A percentile compares a stretch with the other conserved stretches of the same genome.
These are phyloP conservation scores for Craterocephalus amniculus DNA, from an alignment of 2,797 vertebrate genomes.

Conservation along the genomic window DNA sequence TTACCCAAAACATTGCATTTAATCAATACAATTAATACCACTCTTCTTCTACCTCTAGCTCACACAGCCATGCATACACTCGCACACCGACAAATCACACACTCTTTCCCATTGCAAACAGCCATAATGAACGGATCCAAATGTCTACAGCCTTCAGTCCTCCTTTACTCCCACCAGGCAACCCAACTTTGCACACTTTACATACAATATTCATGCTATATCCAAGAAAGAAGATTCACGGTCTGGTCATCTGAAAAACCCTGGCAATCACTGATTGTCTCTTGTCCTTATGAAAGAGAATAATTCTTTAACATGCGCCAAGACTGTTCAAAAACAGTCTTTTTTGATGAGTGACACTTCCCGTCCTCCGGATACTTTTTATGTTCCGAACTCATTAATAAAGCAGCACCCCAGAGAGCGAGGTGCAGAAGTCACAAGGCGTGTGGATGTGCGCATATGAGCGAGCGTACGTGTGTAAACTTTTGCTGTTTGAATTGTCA, in stretches of 20 bases:
- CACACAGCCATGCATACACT: constrained; percentile 31
- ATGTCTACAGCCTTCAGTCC: constrained; percentile 70
- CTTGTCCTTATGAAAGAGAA: constrained; percentile 96
- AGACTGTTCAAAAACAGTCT: constrained; percentile 94
- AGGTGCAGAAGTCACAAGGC: constrained; percentile 82
- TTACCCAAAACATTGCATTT: constrained; percentile 77
- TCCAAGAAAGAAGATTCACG: constrained; percentile 91
- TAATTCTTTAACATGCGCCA: constrained; percentile 96
- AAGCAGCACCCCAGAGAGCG: constrained; percentile 91
- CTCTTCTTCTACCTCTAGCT: constrained; percentile 52
- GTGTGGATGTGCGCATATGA: constrained; percentile 36
- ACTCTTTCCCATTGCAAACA: constrained; percentile 80
- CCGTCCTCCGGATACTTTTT: constrained; percentile 95
- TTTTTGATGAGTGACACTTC: constrained; percentile 98
- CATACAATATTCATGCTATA: constrained; percentile 96
- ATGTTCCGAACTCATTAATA: constrained; percentile 99
- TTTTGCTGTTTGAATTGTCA: constrained; percentile 97
- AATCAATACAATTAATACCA: constrained; percentile 78
- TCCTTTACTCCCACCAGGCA: constrained; percentile 82
- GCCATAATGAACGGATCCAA: constrained; percentile 66
- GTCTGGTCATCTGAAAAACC: constrained; percentile 90
- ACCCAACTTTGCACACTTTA: constrained; percentile 90
- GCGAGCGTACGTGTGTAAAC: constrained; percentile 65
- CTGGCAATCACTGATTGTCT: constrained; percentile 90
- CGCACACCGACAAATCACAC: constrained; percentile 50